Conservation (phyloP, 2,797 vertebrate species). For the Cynopterus sphinx region DNA sequence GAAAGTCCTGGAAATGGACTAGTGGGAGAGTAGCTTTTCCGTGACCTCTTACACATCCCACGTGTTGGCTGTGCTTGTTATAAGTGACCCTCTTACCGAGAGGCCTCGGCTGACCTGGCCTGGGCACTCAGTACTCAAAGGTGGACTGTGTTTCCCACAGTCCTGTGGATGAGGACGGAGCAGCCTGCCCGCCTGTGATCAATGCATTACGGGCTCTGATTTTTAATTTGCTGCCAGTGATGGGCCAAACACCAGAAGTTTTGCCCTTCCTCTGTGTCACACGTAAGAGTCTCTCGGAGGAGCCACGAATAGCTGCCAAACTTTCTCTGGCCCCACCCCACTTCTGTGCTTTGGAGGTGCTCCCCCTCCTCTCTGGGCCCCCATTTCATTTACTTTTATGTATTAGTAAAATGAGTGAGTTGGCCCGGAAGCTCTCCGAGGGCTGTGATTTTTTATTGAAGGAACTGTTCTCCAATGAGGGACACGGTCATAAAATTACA, state of each 20-base stretch:
- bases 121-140: neutral
- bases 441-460: neutral
- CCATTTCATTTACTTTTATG: neutral
- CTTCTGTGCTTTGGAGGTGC: too few species aligned
- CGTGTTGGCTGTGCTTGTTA: neutral
- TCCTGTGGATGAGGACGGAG: too few species aligned
- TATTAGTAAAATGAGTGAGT: neutral
- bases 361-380: neutral
- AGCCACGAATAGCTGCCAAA: neutral
- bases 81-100: too few species aligned
- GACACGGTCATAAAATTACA: neutral
- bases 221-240: neutral
- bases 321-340: neutral
- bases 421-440: neutral
- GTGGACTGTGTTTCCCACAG: too few species aligned
- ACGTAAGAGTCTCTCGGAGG: neutral
- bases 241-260: neutral
- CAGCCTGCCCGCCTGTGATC: too few species aligned
- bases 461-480: neutral
- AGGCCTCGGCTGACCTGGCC: neutral
- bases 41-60: neutral
- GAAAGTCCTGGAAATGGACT: neutral
- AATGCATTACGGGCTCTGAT: neutral
- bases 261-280: too few species aligned
- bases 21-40: neutral